Base-by-base conservation (phyloP, 2,888 invertebrate species). In the Saturnia pavonia region DNA sequence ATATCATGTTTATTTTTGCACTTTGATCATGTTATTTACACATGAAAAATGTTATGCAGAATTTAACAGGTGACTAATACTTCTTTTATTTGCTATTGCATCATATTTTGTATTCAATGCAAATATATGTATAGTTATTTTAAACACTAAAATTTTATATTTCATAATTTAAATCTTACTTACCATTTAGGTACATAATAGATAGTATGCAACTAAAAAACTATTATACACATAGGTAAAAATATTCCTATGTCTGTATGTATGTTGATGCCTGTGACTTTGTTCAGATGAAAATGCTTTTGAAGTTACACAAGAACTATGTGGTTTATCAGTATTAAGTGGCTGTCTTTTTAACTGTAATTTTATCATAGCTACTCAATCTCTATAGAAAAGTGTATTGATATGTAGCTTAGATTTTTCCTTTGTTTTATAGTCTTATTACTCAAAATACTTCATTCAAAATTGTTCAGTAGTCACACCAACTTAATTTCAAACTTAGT, bases 21-120 rank as follows among this genome's bases (percentile, higher is more conserved):
- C 22, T 22, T 22, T 54, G 14, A 27, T 60, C 65, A 65, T 65
- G 40, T 19, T 65, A 40, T 40, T 65, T 40, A 40, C 40, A 65
- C 40, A n/a, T 65, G 65, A 65, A 40, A 40, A 40, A 14, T 40
- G 40, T 65, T 22, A 65, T 65, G 40, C 40, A 65, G 9, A 34
- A 65, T 60, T 60, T 27, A 65, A 65, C 34, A 40, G 40, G n/a
- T 65, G 65, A 65, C 40, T 65, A 65, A 65, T 40, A 40, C n/a
- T 40, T n/a, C 40, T 60, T 60, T 27, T 60, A 40, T 19, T 40
- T n/a, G 11, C 9, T 65, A 65, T 65, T 65, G 40, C 65, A 40
- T 65, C 65, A 65, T n/a, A 40, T 19, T 65, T 19, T 22, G 9
- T 40, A 65, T 40, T 34, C 40, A 60, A 60, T 60, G 25, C 25